phyloP scores from a whole-genome alignment of 2,113 vertebrate species.

The Zingel zingel region DNA sequence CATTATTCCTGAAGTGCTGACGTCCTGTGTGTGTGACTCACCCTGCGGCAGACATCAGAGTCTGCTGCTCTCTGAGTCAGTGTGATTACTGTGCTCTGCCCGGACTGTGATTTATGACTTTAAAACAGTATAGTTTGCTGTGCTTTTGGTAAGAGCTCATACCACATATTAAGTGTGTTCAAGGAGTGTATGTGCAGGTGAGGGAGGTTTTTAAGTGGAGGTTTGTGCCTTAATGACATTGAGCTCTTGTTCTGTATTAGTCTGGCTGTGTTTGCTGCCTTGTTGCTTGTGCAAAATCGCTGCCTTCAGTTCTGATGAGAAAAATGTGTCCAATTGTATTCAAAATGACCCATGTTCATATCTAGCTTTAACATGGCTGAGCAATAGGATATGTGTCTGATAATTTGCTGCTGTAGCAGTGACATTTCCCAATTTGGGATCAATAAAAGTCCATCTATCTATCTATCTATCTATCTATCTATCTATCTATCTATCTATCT shows the following conservation, averaged over 20 bases:
- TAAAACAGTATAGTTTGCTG: slow-evolving; percentile 19
- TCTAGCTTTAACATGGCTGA: too few relatives aligned
- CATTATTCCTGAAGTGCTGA: slow-evolving; percentile 41
- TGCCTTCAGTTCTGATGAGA: neutral
- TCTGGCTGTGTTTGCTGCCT: slow-evolving; percentile 21
- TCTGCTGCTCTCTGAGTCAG: slow-evolving; percentile 52
- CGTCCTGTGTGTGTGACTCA: slow-evolving; percentile 43
- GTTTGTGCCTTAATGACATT: slow-evolving; percentile 26
- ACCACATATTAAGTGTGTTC: slow-evolving; percentile 20
- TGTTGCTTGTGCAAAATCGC: neutral
- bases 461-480: too few relatives aligned
- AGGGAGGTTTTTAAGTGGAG: slow-evolving; percentile 12
- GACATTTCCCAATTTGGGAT: too few relatives aligned
- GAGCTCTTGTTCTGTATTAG: slow-evolving; percentile 6
- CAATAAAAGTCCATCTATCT: too few relatives aligned
- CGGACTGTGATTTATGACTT: slow-evolving; percentile 10
- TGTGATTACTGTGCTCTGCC: slow-evolving; percentile 19
- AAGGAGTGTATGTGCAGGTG: slow-evolving; percentile 44
- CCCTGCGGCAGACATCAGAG: slow-evolving; percentile 20
- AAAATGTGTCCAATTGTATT: neutral
- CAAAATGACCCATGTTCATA: neutral
- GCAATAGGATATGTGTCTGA: too few relatives aligned
- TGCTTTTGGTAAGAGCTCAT: neutral
- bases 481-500: too few relatives aligned
- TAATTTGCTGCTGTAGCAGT: too few relatives aligned